These are phyloP conservation scores for Heliothis subflexa DNA, from an alignment of 1,140 invertebrate genomes.

Conservation along the genomic window DNA sequence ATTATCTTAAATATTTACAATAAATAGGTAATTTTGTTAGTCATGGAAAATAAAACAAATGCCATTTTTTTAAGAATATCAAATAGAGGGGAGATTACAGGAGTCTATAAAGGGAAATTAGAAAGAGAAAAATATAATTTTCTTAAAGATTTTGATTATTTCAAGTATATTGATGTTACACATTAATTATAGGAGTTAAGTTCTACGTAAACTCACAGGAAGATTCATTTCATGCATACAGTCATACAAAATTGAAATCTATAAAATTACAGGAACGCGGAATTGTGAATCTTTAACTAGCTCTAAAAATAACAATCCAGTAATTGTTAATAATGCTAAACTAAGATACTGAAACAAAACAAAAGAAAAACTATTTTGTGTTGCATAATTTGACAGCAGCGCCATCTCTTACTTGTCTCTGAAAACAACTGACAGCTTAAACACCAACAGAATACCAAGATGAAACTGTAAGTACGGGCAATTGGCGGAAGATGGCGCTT, in stretches of 20 bases:
- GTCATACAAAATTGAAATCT: slow-evolving; percentile 36
- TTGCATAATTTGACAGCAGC: slow-evolving; percentile 1
- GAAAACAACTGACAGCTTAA: background rate
- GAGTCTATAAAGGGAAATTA: background rate
- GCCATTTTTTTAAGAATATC: background rate
- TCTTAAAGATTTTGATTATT: background rate
- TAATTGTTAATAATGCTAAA: no score
- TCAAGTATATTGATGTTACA: slow-evolving; percentile 4
- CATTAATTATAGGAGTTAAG: slow-evolving; percentile 15
- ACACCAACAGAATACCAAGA: background rate
- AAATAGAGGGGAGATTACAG: background rate
- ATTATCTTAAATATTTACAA: slow-evolving; percentile 29
- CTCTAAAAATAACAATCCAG: background rate
- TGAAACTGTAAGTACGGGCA: background rate
- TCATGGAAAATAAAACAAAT: background rate
- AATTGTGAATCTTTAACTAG: slow-evolving; percentile 46
- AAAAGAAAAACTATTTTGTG: background rate
- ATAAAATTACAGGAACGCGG: slow-evolving; percentile 36
- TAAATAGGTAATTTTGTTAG: background rate
- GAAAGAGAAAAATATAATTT: background rate
- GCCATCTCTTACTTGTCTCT: background rate
- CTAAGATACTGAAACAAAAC: background rate
- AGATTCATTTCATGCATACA: slow-evolving; percentile 41
- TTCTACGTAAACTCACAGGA: slow-evolving; percentile 3
- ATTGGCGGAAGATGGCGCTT: slow-evolving; percentile 10